Evolutionary conservation across 1,140 invertebrate species (phyloP).

Genomic region (Zeugodacus cucurbitae): DNA sequence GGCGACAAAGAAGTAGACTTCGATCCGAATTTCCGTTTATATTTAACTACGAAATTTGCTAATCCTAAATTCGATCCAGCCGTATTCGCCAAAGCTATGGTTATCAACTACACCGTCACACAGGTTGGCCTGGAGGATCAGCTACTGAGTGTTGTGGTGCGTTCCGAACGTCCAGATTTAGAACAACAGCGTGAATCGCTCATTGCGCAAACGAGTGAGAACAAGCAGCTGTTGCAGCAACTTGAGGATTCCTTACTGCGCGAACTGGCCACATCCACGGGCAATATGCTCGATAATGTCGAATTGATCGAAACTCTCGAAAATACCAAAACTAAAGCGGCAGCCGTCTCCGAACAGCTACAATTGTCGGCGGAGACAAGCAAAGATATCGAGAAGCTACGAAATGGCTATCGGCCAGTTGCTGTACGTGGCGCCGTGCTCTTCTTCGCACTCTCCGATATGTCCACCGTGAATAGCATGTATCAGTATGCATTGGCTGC

Average conservation of each 20-base stretch:
- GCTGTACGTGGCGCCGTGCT: conserved; percentile 87
- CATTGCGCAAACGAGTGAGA: conserved; percentile 85
- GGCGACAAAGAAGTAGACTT: conserved; percentile 91
- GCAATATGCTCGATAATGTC: conserved; percentile 91
- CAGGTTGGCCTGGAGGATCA: conserved; percentile 87
- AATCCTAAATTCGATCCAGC: conserved; percentile 88
- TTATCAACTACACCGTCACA: conserved; percentile 93
- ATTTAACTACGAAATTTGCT: conserved; percentile 87
- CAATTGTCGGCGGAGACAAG: conserved; percentile 77
- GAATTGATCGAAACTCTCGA: conserved; percentile 88
- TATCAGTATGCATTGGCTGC: conserved; percentile 89
- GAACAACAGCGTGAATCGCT: conserved; percentile 87
- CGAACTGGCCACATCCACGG: conserved; percentile 84
- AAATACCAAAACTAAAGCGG: conserved; percentile 86
- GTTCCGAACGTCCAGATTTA: conserved; percentile 83
- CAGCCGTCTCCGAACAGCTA: conserved; percentile 80
- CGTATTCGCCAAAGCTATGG: conserved; percentile 84
- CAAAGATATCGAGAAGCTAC: conserved; percentile 80
- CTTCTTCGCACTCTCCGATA: conserved; percentile 89
- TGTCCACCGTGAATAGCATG: conserved; percentile 87
- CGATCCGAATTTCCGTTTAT: conserved; percentile 86
- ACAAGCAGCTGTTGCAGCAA: conserved; percentile 83
- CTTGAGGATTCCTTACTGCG: conserved; percentile 85
- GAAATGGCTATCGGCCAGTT: conserved; percentile 84
- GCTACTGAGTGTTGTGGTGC: conserved; percentile 85